Evolutionary conservation across 2,113 vertebrate genomes (phyloP), one percentile per base, ranked within the genome.

Genomic region (Sclerurus mexicanus): DNA sequence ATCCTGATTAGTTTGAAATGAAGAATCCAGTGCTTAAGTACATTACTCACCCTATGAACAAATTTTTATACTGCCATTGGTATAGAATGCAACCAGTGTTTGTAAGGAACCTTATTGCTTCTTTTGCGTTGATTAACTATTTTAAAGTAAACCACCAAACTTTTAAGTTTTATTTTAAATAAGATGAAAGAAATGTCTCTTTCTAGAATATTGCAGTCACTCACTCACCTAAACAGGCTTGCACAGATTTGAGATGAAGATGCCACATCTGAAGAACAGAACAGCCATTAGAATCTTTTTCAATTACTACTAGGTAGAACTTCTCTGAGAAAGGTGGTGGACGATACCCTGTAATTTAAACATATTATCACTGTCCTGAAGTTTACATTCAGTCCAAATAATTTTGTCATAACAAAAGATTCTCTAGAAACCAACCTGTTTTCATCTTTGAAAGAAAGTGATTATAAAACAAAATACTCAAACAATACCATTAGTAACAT

Each of bases 191-290:
- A 80, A 90, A 69, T 7, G 14, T 27, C 22, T 21, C 3, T 49
- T 55, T 81, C 44, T 35, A 73, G 46, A 74, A 81, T 67, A 87
- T 66, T 17, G 31, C 9, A 24, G 40, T 25, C 33, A 77, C 23
- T 60, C 42, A 98, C 99, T 97, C 93, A 99, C 99, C 99, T 93
- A 99, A 97, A 96, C 98, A 99, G 17, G 99, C 99, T 83, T 99
- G 99, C 42, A 99, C 98, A 93, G 99, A 99, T 95, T 99, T 98
- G 83, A 99, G 98, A 92, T 99, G 99, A 90, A 99, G 98, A 91
- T 99, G 99, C 99, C 99, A 99, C 99, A 99, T 99, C 77, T 99
- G 99, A 77, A 99, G 98, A 87, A 99, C 97, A 44, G 99, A 99
- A 96, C 98, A 98, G 79, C 98, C 98, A 97, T 98, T 98, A 17